phyloP scores from a whole-genome alignment of 2,888 invertebrate species.

The Synergus itoensis region DNA sequence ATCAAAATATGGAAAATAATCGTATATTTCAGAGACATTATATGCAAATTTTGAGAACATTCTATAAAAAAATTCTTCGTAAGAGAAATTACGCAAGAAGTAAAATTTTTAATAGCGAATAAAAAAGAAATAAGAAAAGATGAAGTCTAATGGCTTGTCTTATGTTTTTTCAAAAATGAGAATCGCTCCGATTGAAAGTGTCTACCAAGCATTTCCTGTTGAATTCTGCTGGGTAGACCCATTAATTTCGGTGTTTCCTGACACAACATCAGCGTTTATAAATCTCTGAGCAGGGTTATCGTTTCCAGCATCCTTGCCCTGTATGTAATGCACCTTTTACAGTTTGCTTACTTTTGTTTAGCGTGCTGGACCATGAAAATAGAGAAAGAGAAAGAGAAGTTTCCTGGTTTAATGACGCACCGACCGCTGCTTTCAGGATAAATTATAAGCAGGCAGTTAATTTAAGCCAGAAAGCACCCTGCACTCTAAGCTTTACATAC shows the following conservation, averaged over 20 bases:
- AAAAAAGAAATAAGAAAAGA: too few relatives aligned
- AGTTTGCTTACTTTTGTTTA: slow-evolving; percentile 12
- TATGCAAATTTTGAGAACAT: too few relatives aligned
- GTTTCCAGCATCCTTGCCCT: neutral
- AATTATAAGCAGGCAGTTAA: slow-evolving; percentile 60
- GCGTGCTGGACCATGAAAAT: neutral
- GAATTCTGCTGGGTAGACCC: neutral
- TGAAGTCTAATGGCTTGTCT: neutral
- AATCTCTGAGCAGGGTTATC: neutral
- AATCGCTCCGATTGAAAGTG: neutral
- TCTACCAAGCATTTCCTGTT: neutral
- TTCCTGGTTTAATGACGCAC: slow-evolving; percentile 44
- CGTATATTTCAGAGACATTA: too few relatives aligned
- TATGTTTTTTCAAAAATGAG: neutral
- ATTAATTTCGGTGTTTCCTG: neutral
- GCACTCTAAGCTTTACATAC: slow-evolving; percentile 40
- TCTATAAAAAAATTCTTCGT: too few relatives aligned
- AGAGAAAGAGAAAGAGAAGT: slow-evolving; percentile 4
- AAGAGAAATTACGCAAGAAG: too few relatives aligned
- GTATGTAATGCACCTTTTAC: neutral
- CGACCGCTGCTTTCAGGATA: slow-evolving; percentile 51
- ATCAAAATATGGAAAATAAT: too few relatives aligned
- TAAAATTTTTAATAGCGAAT: too few relatives aligned
- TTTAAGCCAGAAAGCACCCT: slow-evolving; percentile 54
- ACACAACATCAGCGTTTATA: neutral